Evolutionary conservation across 2,113 vertebrate species (phyloP), one percentile per base, ranked within the genome.

Genomic region (Corydoras sp.): DNA sequence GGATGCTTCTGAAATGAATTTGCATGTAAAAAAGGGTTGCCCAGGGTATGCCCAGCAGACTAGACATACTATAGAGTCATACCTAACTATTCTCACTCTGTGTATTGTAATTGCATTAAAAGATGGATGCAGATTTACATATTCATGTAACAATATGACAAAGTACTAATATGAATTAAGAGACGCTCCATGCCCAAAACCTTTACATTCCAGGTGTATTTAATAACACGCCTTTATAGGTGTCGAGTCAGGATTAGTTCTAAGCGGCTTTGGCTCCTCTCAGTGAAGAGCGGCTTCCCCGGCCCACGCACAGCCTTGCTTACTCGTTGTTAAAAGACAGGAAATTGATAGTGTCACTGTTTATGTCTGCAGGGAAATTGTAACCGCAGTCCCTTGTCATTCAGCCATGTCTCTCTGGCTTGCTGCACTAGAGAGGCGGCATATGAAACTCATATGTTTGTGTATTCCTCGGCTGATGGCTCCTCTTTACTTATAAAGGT

Each of bases 311-410:
- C 60, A 69, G 69, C 51, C 59, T 69, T 66, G 63, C 73, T 76
- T 62, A 58, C 68, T 58, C 80, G 70, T 72, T 81, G 72, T 65
- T 76, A 66, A 69, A 76, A 82, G 65, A 77, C 83, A 87, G 88
- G 88, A 90, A 88, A 89, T 83, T 82, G 5, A 81, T 84, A 83
- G 86, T 89, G 88, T 87, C 87, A 86, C 73, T 88, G 87, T 86
- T 87, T 88, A 85, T 80, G 83, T 87, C 86, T 87, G 80, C 73
- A 82, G 83, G 82, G 85, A 86, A 86, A 85, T 81, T 82, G 77
- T 85, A 85, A 83, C 84, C 79, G 66, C 32, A 9, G 75, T 58
- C 18, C 72, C 35, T 56, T 87, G 84, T 86, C 81, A 82, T 79
- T 0, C 6, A 80, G 86, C 83, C 84, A 82, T 55, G 58, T 66